These are phyloP conservation scores for Yponomeuta malinellus DNA, from an alignment of 2,888 invertebrate genomes.

Conservation along the genomic window DNA sequence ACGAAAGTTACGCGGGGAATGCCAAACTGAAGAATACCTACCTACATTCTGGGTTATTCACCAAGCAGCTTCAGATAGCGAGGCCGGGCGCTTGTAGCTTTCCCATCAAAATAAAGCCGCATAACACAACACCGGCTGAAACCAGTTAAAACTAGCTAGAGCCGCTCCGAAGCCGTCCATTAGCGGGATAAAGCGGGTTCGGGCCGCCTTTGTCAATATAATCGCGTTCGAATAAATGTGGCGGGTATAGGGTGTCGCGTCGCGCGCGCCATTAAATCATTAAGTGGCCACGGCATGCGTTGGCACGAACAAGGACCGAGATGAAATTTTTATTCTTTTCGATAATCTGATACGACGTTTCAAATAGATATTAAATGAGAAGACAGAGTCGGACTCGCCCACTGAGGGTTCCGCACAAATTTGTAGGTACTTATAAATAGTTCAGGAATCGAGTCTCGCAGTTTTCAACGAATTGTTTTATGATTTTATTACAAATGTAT, in stretches of 20 bases:
- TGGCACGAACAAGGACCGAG: neutral
- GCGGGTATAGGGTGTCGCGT: neutral
- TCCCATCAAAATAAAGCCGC: neutral
- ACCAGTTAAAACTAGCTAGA: neutral
- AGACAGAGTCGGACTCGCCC: no score
- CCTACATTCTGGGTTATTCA: no score
- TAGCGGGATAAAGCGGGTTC: neutral
- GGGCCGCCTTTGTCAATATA: slow-evolving; percentile 8
- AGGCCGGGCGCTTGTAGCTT: neutral
- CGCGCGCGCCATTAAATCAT: neutral
- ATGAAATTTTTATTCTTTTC: neutral
- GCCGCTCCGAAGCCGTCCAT: slow-evolving; percentile 3
- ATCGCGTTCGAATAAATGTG: slow-evolving; percentile 5
- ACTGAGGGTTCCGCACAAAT: no score
- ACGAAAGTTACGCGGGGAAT: no score
- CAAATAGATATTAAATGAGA: no score
- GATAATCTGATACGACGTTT: neutral
- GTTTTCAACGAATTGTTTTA: no score
- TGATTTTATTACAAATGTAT: no score
- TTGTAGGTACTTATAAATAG: no score
- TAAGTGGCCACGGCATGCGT: neutral
- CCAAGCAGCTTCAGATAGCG: no score
- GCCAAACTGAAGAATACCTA: no score
- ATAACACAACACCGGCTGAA: neutral
- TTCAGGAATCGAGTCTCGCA: no score